Evolutionary conservation across 2,797 vertebrate genomes (phyloP).

Genomic region (Emydoidea blandingii): DNA sequence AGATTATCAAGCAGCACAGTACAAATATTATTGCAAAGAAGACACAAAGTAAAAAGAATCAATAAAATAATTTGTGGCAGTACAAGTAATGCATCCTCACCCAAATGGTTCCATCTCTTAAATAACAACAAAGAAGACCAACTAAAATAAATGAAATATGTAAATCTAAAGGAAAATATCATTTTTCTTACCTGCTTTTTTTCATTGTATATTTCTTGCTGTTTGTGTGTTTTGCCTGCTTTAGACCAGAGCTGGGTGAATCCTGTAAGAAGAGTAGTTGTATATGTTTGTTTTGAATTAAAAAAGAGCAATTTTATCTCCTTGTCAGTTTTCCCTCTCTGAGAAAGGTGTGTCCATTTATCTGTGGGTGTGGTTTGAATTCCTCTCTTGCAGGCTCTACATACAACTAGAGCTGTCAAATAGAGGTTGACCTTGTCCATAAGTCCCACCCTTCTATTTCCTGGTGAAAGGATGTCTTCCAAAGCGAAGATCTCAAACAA

Average conservation of each 20-base stretch:
- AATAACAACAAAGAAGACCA: neutral
- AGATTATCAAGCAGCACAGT: neutral
- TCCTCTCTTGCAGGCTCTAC: neutral
- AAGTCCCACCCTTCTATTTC: neutral
- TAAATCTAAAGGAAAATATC: neutral
- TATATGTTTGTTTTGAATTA: neutral
- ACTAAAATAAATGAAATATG: neutral
- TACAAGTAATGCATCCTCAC: neutral
- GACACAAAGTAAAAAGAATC: neutral
- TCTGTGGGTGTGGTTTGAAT: neutral
- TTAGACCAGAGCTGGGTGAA: neutral
- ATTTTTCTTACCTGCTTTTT: neutral
- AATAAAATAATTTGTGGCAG: neutral
- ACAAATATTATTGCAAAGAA: neutral
- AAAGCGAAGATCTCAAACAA: neutral
- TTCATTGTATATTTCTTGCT: neutral
- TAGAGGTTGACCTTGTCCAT: neutral
- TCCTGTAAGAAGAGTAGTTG: neutral
- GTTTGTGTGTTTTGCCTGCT: neutral
- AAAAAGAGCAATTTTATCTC: neutral
- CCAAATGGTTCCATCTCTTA: neutral
- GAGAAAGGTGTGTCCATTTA: neutral
- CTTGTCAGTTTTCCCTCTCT: neutral
- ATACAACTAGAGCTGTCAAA: neutral
- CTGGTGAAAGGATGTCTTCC: neutral